Conservation (phyloP, 1,140 invertebrate genomes). For the Diorhabda sublineata region DNA sequence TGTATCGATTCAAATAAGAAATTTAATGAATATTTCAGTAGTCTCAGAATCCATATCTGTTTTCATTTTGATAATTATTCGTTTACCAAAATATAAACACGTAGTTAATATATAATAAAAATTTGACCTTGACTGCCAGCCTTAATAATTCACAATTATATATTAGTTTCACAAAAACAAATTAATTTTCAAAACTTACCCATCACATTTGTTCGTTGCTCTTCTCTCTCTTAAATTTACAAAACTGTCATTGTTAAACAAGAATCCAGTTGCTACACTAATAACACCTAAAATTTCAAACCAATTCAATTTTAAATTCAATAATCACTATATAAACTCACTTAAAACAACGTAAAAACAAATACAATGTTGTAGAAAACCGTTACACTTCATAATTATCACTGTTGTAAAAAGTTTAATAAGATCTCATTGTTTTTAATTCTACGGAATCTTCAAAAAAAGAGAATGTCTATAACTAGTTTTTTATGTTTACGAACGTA, state of each 20-base stretch:
- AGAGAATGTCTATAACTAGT: neutral
- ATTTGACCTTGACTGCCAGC: too few relatives aligned
- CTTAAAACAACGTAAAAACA: conserved; percentile 6
- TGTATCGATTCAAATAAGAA: too few relatives aligned
- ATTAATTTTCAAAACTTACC: conserved; percentile 4
- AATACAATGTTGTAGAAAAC: neutral
- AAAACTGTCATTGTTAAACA: neutral
- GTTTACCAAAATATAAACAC: too few relatives aligned
- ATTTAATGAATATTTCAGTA: too few relatives aligned
- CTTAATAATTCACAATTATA: too few relatives aligned
- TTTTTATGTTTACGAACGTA: neutral
- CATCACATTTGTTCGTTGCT: conserved; percentile 6
- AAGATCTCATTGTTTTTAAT: neutral
- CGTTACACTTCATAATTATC: neutral
- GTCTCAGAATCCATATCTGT: too few relatives aligned
- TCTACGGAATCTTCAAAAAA: neutral
- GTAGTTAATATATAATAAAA: too few relatives aligned
- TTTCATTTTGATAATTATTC: too few relatives aligned
- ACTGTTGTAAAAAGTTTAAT: neutral
- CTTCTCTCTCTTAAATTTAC: neutral
- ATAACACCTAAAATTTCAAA: neutral
- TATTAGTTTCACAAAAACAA: neutral
- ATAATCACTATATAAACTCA: conserved; percentile 2
- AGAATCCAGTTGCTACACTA: neutral
- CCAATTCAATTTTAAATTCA: neutral